Percentiles rank a stretch among this genome's conserved stretches.
phyloP scores from a whole-genome alignment of 1,140 invertebrate genomes.

The Trissolcus basalis region DNA sequence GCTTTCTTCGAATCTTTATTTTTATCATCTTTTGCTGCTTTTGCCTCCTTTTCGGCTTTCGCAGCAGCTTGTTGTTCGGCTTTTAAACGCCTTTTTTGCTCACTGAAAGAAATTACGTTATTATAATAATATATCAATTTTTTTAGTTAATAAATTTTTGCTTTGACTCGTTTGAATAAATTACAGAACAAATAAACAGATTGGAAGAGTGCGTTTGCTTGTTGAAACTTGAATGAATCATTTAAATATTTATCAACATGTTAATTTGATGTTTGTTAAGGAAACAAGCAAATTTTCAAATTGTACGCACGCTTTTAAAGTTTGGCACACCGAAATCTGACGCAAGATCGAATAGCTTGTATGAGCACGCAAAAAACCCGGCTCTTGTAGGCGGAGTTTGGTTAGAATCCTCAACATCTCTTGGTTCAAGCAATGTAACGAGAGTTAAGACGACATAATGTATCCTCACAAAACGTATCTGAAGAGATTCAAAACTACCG shows the following conservation, averaged over 20 bases:
- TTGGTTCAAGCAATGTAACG: constrained; percentile 21
- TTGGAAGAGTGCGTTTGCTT: too few relatives aligned
- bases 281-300: constrained; percentile 9
- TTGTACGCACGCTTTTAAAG: constrained; percentile 57
- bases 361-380: constrained; percentile 40
- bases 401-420: constrained; percentile 65
- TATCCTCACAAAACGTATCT: constrained; percentile 53
- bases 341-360: constrained; percentile 57
- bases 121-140: constrained; percentile 3
- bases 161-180: too few relatives aligned
- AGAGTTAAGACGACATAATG: too few relatives aligned
- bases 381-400: constrained; percentile 52
- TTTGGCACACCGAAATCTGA: constrained; percentile 59
- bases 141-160: too few relatives aligned
- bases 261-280: too few relatives aligned
- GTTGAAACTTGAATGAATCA: too few relatives aligned
- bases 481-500: constrained; percentile 21
- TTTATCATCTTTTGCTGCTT: constrained; percentile 68
- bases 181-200: too few relatives aligned
- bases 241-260: too few relatives aligned
- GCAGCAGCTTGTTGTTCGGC: constrained; percentile 95
- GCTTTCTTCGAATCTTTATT: constrained; percentile 64
- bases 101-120: constrained; percentile 80
- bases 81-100: constrained; percentile 93
- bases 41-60: constrained; percentile 88